phyloP scores from a whole-genome alignment of 2,797 vertebrate species.

The Tangara arthus region DNA sequence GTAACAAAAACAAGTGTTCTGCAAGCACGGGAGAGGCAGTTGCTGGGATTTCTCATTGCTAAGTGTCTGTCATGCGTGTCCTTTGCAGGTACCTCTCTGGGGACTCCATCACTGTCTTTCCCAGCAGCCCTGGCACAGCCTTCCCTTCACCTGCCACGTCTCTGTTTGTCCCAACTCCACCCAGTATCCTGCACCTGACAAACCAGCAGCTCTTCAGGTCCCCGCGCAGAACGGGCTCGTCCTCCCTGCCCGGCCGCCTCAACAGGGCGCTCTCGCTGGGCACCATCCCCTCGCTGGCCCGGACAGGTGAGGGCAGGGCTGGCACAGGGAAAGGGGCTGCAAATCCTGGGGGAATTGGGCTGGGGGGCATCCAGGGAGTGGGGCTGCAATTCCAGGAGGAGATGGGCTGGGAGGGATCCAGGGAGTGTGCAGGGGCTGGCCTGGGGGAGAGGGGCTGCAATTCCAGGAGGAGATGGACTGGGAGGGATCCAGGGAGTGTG shows the following conservation, averaged over 20 bases:
- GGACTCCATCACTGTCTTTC: conserved; percentile 69
- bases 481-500: too few relatives aligned
- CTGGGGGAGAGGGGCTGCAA: too few relatives aligned
- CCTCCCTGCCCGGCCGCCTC: conserved; percentile 90
- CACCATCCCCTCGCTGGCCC: conserved; percentile 87
- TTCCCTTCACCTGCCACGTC: conserved; percentile 52
- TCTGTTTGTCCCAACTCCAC: conserved; percentile 83
- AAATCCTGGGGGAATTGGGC: fast-evolving
- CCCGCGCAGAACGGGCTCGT: conserved; percentile 81
- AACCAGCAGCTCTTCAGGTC: conserved; percentile 79
- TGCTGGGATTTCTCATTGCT: neutral
- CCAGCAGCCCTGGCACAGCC: conserved; percentile 60
- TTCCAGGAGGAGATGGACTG: neutral
- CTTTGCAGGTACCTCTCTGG: conserved; percentile 86
- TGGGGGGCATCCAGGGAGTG: neutral
- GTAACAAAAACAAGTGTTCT: neutral
- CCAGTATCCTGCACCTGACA: conserved; percentile 84
- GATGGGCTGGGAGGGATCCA: too few relatives aligned
- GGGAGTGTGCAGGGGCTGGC: too few relatives aligned
- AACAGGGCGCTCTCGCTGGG: conserved; percentile 90
- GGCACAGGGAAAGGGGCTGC: neutral
- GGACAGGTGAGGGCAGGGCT: conserved; percentile 79
- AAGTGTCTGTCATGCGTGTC: conserved; percentile 6
- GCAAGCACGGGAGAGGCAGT: neutral
- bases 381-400: neutral